Conservation (phyloP, 2,113 vertebrate genomes). For the Egretta garzetta region DNA sequence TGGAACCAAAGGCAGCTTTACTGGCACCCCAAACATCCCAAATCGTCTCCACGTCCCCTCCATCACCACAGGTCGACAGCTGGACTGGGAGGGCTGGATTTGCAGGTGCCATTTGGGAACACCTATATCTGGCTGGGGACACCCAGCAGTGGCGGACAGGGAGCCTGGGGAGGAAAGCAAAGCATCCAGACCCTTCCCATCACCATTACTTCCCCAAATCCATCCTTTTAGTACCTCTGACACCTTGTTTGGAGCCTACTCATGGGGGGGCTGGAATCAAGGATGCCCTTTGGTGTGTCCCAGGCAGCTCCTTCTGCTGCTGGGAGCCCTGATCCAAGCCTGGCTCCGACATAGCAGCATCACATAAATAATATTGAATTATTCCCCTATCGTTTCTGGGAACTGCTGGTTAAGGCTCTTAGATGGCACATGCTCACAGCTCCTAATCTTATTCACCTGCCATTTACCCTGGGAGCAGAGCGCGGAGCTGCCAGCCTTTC, state of each 20-base stretch:
- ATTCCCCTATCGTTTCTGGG: background rate
- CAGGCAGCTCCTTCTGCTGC: fast-evolving
- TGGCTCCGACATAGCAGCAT: fast-evolving
- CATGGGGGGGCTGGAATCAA: fast-evolving
- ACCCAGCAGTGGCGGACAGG: background rate
- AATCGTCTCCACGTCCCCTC: fast-evolving
- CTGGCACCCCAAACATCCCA: background rate
- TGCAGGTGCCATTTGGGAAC: background rate
- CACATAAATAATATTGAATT: background rate
- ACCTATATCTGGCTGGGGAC: background rate
- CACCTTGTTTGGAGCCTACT: background rate
- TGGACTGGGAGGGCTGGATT: fast-evolving
- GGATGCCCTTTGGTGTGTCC: background rate
- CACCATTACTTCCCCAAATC: background rate
- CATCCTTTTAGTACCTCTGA: fast-evolving
- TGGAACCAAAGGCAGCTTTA: background rate
- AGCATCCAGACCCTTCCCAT: background rate
- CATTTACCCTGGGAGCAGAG: background rate
- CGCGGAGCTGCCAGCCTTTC: background rate
- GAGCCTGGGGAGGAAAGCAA: background rate
- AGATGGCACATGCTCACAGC: background rate
- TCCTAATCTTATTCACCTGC: constrained; percentile 28
- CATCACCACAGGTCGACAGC: background rate
- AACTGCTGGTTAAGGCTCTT: background rate
- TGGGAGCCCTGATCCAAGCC: background rate